Percentiles rank a stretch among this genome's conserved stretches.
These are phyloP conservation scores for Sebastes fasciatus DNA, from an alignment of 2,113 vertebrate genomes.

Conservation along the genomic window DNA sequence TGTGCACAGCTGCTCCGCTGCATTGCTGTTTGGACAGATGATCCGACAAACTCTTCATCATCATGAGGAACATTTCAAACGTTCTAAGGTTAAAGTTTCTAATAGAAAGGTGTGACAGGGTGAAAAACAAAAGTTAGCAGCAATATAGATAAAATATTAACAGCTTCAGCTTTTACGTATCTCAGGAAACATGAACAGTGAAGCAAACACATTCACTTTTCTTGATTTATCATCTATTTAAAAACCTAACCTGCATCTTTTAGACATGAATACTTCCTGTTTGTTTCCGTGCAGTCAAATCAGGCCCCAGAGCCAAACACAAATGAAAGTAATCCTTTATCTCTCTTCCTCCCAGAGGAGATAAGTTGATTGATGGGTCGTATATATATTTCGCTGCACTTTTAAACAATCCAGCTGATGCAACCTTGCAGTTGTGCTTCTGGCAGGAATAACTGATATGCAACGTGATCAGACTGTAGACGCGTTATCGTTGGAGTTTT, in stretches of 20 bases:
- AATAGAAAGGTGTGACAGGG: background rate
- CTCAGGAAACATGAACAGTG: background rate
- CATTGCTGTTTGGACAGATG: background rate
- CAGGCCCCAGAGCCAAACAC: constrained; percentile 7
- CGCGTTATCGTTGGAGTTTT: background rate
- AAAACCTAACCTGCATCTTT: background rate
- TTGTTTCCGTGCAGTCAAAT: constrained; percentile 2
- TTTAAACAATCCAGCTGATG: constrained; percentile 6
- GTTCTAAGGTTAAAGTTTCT: background rate
- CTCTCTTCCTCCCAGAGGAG: constrained; percentile 5
- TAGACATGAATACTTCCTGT: background rate
- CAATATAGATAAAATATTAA: background rate
- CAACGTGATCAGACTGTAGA: background rate
- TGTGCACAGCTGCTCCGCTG: background rate
- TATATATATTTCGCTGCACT: constrained; percentile 10
- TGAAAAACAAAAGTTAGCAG: background rate
- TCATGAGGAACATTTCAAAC: background rate
- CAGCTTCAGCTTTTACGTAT: background rate
- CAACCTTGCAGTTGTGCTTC: constrained; percentile 2
- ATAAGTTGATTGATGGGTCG: constrained; percentile 15
- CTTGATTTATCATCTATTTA: background rate
- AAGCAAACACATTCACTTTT: background rate
- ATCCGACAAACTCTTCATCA: background rate
- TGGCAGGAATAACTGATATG: background rate
- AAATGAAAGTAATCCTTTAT: constrained; percentile 34